These are phyloP conservation scores for Entomyzon cyanotis DNA, from an alignment of 2,113 vertebrate species.

Conservation along the genomic window DNA sequence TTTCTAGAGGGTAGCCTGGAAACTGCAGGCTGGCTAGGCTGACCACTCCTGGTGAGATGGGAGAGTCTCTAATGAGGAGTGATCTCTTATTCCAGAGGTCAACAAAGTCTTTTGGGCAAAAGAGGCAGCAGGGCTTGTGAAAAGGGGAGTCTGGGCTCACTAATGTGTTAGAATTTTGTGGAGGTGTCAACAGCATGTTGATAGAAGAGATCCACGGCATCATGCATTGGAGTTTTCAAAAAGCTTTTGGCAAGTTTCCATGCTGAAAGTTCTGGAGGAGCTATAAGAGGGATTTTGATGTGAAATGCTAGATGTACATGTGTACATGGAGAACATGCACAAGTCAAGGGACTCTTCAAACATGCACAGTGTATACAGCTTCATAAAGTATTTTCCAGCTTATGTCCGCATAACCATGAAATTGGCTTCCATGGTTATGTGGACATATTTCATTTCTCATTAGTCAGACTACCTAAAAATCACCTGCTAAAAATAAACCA, in stretches of 20 bases:
- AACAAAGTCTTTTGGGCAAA: not conserved
- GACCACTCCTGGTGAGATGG: not conserved
- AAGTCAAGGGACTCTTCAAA: not conserved
- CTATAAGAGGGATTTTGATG: not conserved
- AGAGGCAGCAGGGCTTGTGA: not conserved
- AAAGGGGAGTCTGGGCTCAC: not conserved
- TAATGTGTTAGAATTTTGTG: not conserved
- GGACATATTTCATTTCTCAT: not conserved
- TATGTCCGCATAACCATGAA: not conserved
- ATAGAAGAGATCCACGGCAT: not conserved
- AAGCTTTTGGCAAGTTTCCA: not conserved
- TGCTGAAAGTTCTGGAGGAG: not conserved
- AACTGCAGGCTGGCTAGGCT: not conserved
- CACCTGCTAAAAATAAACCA: not conserved
- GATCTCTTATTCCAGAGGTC: not conserved
- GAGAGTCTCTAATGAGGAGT: not conserved
- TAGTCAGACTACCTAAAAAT: not conserved
- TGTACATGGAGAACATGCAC: fast-evolving
- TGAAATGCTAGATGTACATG: not conserved
- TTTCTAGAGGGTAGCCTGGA: not conserved
- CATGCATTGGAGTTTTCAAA: not conserved
- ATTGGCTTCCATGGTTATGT: not conserved
- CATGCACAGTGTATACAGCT: fast-evolving
- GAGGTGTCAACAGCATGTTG: fast-evolving
- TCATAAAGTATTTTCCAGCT: not conserved